A percentile compares a stretch with the other conserved stretches of the same genome.
Evolutionary conservation across 2,113 vertebrate genomes (phyloP).

Genomic region (Brachyistius frenatus): DNA sequence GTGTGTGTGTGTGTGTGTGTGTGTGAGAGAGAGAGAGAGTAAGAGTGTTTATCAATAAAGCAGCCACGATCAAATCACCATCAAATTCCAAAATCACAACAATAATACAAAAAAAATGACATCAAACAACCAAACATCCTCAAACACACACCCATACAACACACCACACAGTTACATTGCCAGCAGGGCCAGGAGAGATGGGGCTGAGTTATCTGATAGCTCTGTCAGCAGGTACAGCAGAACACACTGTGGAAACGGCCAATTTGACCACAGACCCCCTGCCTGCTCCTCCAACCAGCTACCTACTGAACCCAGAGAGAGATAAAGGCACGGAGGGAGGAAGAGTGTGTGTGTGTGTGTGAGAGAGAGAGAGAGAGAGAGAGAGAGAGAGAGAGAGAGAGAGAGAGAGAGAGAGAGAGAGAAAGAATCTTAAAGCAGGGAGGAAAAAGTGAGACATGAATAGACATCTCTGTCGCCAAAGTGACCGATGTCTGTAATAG

Average conservation of each 20-base stretch:
- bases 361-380: not conserved
- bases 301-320: conserved; percentile 30
- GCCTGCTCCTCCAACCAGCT: conserved; percentile 32
- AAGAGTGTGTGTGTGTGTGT: not conserved
- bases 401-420: not conserved
- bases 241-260: conserved; percentile 59
- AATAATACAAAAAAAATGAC: conserved; percentile 10
- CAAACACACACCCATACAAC: conserved; percentile 1
- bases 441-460: conserved; percentile 25
- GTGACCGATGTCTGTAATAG: conserved; percentile 35
- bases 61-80: conserved; percentile 13
- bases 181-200: conserved; percentile 40
- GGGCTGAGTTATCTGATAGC: conserved; percentile 65
- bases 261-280: conserved; percentile 65
- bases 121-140: conserved; percentile 13
- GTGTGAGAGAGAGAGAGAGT: not conserved
- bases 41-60: not conserved
- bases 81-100: conserved; percentile 25
- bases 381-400: not conserved
- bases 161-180: conserved; percentile 10
- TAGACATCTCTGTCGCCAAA: conserved; percentile 34
- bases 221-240: conserved; percentile 66
- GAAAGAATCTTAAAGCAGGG: conserved; percentile 3
- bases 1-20: conserved; percentile 1
- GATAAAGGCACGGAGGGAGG: not conserved